These are phyloP conservation scores for Dallia pectoralis DNA, from an alignment of 2,797 vertebrate species.

Conservation along the genomic window DNA sequence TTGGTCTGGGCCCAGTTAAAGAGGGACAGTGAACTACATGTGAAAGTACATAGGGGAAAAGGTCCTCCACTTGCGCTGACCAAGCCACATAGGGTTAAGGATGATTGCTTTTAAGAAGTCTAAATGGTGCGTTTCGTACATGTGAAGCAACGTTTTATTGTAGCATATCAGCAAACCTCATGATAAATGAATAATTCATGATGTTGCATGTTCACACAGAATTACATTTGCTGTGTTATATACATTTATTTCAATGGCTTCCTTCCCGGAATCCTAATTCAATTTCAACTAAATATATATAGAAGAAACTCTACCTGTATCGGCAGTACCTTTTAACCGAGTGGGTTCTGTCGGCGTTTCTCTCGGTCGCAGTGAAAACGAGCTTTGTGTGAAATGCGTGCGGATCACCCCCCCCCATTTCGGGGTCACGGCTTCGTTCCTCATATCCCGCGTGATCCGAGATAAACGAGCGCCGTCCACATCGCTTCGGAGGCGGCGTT, in stretches of 20 bases:
- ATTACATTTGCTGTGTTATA: background rate
- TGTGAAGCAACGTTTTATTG: background rate
- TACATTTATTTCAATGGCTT: no score
- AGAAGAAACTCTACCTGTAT: background rate
- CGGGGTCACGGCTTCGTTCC: conserved; percentile 28
- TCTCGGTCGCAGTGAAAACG: background rate
- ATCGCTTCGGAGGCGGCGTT: conserved; percentile 47
- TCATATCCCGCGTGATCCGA: conserved; percentile 40
- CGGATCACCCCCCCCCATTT: background rate
- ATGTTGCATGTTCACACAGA: background rate
- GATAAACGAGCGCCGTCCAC: conserved; percentile 32
- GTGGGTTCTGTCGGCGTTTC: background rate
- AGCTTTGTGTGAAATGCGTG: background rate
- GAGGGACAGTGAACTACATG: background rate
- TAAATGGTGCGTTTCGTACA: background rate
- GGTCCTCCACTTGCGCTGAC: background rate
- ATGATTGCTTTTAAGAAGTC: background rate
- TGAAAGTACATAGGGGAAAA: background rate
- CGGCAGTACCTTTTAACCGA: background rate
- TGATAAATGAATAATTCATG: background rate
- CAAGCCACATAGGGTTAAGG: background rate
- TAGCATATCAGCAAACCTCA: background rate
- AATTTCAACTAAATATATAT: background rate
- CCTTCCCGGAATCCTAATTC: background rate
- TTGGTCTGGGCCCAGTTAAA: background rate